A percentile compares a stretch with the other conserved stretches of the same genome.
These are phyloP conservation scores for Trileptium ribeirensis DNA, from an alignment of 2,888 invertebrate species.

Conservation along the genomic window DNA sequence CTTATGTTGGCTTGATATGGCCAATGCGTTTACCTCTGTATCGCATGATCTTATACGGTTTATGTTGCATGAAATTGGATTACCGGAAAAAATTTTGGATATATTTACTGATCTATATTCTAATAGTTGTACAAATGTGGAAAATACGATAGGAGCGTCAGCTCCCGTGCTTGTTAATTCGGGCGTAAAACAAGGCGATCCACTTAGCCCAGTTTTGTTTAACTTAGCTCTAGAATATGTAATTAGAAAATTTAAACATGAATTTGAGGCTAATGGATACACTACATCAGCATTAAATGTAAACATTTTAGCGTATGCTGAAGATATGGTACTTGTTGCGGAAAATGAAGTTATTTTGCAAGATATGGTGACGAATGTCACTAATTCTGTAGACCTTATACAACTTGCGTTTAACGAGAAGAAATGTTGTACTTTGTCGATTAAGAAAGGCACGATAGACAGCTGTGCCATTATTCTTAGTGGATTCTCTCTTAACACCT, in stretches of 20 bases:
- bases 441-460: no score
- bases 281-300: no score
- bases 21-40: slow-evolving; percentile 52
- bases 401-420: background rate
- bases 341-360: slow-evolving; percentile 26
- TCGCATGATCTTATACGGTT: slow-evolving; percentile 41
- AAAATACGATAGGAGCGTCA: slow-evolving; percentile 22
- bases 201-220: slow-evolving; percentile 48
- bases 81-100: background rate
- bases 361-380: no score
- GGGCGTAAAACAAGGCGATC: slow-evolving; percentile 49
- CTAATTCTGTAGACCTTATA: background rate
- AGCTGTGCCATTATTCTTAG: no score
- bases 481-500: no score
- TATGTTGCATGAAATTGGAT: slow-evolving; percentile 13
- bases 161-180: slow-evolving; percentile 32
- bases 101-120: slow-evolving; percentile 22
- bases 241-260: slow-evolving; percentile 14
- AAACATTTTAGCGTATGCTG: slow-evolving; percentile 39
- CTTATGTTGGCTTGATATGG: no score
- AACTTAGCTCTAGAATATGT: slow-evolving; percentile 47
- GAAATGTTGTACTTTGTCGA: no score
- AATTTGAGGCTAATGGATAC: no score
- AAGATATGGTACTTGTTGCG: slow-evolving; percentile 37
- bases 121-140: slow-evolving; percentile 6